phyloP scores from a whole-genome alignment of 2,888 invertebrate species.

The Cosmorhoe ocellata region DNA sequence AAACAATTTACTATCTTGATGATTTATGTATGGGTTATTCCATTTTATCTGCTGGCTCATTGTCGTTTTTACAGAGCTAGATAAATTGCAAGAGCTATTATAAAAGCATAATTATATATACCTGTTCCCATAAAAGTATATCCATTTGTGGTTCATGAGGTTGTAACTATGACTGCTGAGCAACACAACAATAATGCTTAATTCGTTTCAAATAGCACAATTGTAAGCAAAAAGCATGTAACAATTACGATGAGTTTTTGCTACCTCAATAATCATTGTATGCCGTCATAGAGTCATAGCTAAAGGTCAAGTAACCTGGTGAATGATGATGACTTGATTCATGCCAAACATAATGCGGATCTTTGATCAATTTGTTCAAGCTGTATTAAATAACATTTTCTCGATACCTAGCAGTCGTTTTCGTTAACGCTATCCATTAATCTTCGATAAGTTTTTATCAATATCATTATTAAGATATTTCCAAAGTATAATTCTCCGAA shows the following conservation, averaged over 20 bases:
- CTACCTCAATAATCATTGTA: constrained; percentile 33
- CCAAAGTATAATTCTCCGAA: too few species aligned
- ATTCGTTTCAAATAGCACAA: constrained; percentile 38
- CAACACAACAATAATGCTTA: constrained; percentile 21
- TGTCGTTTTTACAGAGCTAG: constrained; percentile 3
- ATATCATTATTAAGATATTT: too few species aligned
- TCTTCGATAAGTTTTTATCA: too few species aligned
- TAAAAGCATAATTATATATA: neutral
- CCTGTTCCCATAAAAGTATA: too few species aligned
- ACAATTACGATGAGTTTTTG: constrained; percentile 37
- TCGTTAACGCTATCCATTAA: too few species aligned
- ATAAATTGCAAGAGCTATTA: constrained; percentile 11
- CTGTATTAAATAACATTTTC: too few species aligned
- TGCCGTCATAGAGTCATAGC: constrained; percentile 35
- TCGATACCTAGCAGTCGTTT: too few species aligned
- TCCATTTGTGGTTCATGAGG: constrained; percentile 3
- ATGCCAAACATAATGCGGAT: constrained; percentile 1
- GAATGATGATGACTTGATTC: constrained; percentile 25
- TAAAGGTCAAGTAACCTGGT: constrained; percentile 32
- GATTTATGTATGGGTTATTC: constrained; percentile 6
- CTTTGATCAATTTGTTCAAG: too few species aligned
- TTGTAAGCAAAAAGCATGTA: constrained; percentile 32
- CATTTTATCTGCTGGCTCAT: constrained; percentile 9
- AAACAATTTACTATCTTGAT: constrained; percentile 1
- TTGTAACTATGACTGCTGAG: constrained; percentile 4